Evolutionary conservation across 2,888 invertebrate genomes (phyloP).

Genomic region (Rhogogaster chlorosoma): DNA sequence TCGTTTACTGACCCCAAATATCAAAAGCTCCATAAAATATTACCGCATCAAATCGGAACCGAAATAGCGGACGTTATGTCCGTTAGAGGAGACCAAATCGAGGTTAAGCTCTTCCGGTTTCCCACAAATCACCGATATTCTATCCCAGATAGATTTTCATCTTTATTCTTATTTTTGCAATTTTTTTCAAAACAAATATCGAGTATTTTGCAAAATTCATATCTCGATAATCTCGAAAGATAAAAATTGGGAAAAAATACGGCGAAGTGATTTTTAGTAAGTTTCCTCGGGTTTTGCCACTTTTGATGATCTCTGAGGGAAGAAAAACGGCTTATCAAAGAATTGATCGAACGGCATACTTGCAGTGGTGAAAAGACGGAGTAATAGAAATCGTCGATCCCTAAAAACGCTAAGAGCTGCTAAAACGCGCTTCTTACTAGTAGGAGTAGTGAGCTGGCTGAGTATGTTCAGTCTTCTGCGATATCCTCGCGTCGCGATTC

Average conservation of each 20-base stretch:
- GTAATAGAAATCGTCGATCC: background rate
- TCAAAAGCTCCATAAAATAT: constrained; percentile 68
- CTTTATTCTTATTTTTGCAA: no score
- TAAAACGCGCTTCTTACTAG: background rate
- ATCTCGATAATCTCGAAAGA: no score
- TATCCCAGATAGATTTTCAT: background rate
- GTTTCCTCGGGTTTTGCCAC: background rate
- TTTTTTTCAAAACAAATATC: no score
- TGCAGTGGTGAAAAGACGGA: no score
- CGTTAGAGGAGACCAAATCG: constrained; percentile 69
- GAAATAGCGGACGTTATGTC: constrained; percentile 65
- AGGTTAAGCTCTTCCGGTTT: constrained; percentile 75
- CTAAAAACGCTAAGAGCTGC: background rate
- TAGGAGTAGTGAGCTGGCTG: no score
- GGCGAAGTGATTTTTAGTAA: no score
- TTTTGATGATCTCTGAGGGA: background rate
- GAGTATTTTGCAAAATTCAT: no score
- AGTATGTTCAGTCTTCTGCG: no score
- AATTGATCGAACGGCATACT: no score
- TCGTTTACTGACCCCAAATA: constrained; percentile 56
- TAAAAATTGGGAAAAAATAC: background rate
- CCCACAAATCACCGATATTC: constrained; percentile 47
- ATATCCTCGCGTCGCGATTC: background rate
- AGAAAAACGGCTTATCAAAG: background rate
- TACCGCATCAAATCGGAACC: constrained; percentile 73